Conservation (phyloP, 2,888 invertebrate genomes). For the Torymus auratus region DNA sequence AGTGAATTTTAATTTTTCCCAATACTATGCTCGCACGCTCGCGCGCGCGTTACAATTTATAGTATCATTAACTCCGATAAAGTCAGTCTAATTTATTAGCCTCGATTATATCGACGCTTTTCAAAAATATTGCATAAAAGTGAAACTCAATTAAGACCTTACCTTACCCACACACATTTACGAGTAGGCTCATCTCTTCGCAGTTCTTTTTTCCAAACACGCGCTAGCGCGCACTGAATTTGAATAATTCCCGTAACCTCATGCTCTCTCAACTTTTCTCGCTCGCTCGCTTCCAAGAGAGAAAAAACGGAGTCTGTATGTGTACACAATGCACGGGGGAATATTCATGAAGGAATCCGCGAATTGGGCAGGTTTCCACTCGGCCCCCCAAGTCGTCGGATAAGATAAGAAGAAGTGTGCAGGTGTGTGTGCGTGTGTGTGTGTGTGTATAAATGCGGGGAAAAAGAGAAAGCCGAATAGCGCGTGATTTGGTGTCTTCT, state of each 20-base stretch:
- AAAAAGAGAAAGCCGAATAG: conserved; percentile 8
- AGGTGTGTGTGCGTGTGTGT: too few species aligned
- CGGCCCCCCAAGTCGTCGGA: conserved; percentile 55
- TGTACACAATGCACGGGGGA: conserved; percentile 45
- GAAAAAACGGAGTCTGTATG: background rate
- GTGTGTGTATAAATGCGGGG: background rate
- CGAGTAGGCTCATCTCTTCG: background rate
- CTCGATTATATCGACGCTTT: conserved; percentile 1
- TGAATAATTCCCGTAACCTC: too few species aligned
- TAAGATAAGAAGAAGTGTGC: conserved; percentile 53
- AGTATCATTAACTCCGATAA: conserved; percentile 43
- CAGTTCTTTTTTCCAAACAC: background rate
- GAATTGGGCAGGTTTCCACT: conserved; percentile 53
- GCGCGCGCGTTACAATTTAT: conserved; percentile 32
- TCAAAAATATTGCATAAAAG: conserved; percentile 52
- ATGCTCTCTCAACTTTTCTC: too few species aligned
- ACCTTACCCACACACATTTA: background rate
- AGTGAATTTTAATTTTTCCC: conserved; percentile 17
- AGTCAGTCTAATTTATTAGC: conserved; percentile 34
- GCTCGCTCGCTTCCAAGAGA: background rate
- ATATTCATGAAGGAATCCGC: conserved; percentile 56
- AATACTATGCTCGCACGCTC: too few species aligned
- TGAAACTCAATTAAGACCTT: conserved; percentile 47
- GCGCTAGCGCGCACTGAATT: too few species aligned
- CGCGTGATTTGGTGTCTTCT: too few species aligned